A percentile compares a stretch with the other conserved stretches of the same genome.
phyloP scores from a whole-genome alignment of 2,797 vertebrate genomes.

The Sebastes goodei region DNA sequence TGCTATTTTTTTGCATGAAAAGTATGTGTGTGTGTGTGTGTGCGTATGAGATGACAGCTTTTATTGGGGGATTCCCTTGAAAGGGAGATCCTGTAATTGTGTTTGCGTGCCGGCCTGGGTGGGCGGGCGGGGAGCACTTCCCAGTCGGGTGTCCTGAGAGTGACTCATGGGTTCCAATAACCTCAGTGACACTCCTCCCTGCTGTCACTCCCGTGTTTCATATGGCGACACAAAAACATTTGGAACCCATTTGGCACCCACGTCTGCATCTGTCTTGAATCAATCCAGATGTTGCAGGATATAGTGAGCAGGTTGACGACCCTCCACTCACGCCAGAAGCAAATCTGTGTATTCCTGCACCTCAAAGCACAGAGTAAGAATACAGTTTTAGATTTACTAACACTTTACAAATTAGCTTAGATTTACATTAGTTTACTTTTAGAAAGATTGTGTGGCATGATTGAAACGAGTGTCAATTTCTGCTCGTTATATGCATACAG shows the following conservation, averaged over 20 bases:
- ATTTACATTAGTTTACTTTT: neutral
- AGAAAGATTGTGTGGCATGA: neutral
- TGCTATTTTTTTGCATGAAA: neutral
- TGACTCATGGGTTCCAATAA: constrained; percentile 74
- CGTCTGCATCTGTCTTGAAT: neutral
- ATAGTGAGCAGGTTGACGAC: neutral
- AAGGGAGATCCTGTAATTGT: constrained; percentile 78
- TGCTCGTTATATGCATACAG: no score
- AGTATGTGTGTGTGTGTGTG: neutral
- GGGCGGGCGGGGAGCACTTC: constrained; percentile 38
- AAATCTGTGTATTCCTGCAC: neutral
- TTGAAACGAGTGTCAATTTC: neutral
- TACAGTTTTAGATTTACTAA: neutral
- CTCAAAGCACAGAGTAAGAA: neutral
- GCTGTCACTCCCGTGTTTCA: constrained; percentile 23
- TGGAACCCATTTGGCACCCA: constrained; percentile 14
- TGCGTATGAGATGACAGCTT: constrained; percentile 31
- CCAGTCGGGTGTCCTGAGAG: constrained; percentile 39
- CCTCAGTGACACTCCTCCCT: constrained; percentile 47
- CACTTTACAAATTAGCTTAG: neutral
- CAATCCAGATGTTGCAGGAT: neutral
- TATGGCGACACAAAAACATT: constrained; percentile 19
- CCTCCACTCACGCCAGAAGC: neutral
- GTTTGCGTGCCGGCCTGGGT: constrained; percentile 27
- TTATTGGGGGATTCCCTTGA: constrained; percentile 68